Percentiles rank a stretch among this genome's conserved stretches.
These are phyloP conservation scores for Deroplatys truncata DNA, from an alignment of 2,888 invertebrate genomes.

Conservation along the genomic window DNA sequence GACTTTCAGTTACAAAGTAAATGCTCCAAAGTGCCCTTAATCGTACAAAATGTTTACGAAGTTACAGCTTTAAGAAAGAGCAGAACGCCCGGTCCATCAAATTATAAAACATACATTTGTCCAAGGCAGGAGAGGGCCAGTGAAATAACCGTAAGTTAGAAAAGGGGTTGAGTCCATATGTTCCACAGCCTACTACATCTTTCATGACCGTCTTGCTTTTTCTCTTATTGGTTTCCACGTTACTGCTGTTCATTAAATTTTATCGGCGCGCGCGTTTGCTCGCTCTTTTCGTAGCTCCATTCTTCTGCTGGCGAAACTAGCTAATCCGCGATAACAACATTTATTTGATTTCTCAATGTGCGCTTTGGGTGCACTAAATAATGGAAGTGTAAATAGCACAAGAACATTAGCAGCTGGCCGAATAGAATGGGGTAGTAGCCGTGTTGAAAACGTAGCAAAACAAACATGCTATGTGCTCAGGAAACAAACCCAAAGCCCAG, in stretches of 20 bases:
- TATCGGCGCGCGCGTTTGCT: not conserved
- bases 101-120: not conserved
- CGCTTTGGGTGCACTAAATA: not conserved
- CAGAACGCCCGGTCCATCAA: not conserved
- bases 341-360: not conserved
- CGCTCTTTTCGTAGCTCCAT: not conserved
- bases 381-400: not conserved
- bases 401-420: not conserved
- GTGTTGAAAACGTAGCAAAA: not conserved
- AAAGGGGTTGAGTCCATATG: not conserved
- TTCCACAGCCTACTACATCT: not conserved
- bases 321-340: not conserved
- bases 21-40: too few relatives aligned
- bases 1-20: too few relatives aligned
- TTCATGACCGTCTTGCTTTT: not conserved
- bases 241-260: not conserved
- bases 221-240: not conserved
- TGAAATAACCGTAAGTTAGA: not conserved
- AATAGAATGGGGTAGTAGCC: too few relatives aligned
- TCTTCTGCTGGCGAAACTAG: not conserved
- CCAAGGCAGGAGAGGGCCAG: not conserved
- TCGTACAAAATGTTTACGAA: too few relatives aligned
- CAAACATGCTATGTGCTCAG: not conserved
- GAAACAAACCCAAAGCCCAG: not conserved
- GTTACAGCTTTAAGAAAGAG: too few relatives aligned